These are phyloP conservation scores for Leucosticte australis DNA, from an alignment of 2,113 vertebrate species.

Conservation along the genomic window DNA sequence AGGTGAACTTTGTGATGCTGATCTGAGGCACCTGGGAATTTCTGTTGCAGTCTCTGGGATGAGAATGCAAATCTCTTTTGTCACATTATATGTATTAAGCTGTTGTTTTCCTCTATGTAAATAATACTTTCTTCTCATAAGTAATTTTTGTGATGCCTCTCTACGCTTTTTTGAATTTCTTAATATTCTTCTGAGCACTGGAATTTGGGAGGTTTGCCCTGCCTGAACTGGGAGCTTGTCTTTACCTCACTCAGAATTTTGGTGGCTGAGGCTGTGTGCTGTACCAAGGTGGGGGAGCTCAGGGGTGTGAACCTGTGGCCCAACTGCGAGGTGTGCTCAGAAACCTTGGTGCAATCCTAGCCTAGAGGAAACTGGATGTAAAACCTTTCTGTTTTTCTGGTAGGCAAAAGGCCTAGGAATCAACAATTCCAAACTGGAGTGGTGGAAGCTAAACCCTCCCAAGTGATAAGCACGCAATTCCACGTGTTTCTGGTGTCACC, in stretches of 20 bases:
- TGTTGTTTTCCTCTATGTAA: background rate
- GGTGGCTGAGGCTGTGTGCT: background rate
- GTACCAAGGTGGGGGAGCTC: background rate
- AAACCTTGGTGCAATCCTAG: rapidly evolving
- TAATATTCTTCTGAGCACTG: background rate
- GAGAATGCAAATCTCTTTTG: background rate
- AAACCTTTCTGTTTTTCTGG: background rate
- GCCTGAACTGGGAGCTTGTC: background rate
- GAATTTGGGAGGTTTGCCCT: background rate
- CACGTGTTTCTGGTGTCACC: rapidly evolving
- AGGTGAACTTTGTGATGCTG: background rate
- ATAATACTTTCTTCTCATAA: background rate
- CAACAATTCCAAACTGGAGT: background rate
- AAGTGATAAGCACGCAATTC: rapidly evolving
- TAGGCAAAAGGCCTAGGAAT: background rate
- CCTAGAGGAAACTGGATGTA: background rate
- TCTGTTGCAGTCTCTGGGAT: background rate
- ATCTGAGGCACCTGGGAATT: background rate
- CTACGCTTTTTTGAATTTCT: background rate
- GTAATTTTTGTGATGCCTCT: background rate
- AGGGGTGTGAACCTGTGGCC: background rate
- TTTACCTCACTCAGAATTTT: background rate
- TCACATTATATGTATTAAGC: rapidly evolving
- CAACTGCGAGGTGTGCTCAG: background rate
- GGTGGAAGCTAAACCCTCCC: background rate